Base-by-base conservation (phyloP, 2,113 vertebrate genomes). In the Chionis minor region DNA sequence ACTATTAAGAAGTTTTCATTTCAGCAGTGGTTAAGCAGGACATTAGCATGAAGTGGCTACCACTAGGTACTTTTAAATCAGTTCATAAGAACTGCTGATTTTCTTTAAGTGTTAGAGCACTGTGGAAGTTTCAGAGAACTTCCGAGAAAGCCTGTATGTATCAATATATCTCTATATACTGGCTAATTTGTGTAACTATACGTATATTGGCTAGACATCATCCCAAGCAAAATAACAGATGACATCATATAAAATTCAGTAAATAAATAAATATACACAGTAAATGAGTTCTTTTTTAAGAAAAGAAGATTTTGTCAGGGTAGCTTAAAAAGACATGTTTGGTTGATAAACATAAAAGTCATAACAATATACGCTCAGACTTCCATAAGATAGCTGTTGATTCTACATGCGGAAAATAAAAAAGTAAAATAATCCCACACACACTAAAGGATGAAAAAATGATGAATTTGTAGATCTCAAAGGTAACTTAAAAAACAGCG, bases 401-500 rank as follows among this genome's bases (percentile, higher is more conserved):
- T 74, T 81, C 30, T 21, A 63, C 19, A 62, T 79, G 38, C 4
- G 0, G 23, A 92, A 88, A 81, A 28, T 55, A 7, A 14, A 62
- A 74, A 77, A 70, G 5, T 52, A 38, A 55, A 86, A 73, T 59
- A 84, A 84, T 74, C 13, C n/a, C 65, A 79, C 14, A 38, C 20
- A 58, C 10, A 38, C 7, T 47, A 61, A 30, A 67, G 21, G 18
- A 87, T 35, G 38, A 71, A 94, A 87, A 88, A 59, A 69, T 10
- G 0, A 62, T 69, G 87, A 81, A 72, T 66, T 65, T 66, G 71
- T 26, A 72, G 26, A 81, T 72, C 61, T 75, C 28, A 85, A 92
- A 66, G 28, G 61, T 72, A 81, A 88, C 42, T 84, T 78, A 38
- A 92, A 70, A 94, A 96, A 84, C 8, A 8, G 20, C 20, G 8